Base-by-base conservation (phyloP, 1,140 invertebrate genomes). In the Cydia splendana region DNA sequence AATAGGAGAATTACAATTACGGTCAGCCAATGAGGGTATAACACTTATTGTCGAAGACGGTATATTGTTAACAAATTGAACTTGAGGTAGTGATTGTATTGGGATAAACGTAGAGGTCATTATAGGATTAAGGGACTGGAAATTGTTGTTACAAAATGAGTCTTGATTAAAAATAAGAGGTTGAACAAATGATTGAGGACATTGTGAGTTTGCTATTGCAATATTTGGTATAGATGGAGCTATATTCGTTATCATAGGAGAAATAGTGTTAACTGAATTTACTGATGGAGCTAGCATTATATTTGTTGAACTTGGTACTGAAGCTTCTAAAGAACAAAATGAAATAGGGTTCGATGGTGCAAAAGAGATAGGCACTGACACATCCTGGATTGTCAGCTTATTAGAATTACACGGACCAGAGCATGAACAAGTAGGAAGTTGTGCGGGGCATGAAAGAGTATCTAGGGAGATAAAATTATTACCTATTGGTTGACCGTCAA, bases 151-250 rank as follows among this genome's bases (percentile, higher is more conserved):
- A 38, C 15, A 38, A 20, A 15, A 69, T 15, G 30, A 9, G 2
- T 71, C 18, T 12, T 71, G 30, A 42, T 42, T 42, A 6, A 42
- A 38, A 45, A 18, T 10, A 38, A 18, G 18, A n/a, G 65, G 65
- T 15, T 67, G 65, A 53, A 24, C 30, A 38, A 34, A 69, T 30
- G 65, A 13, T 30, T 69, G 24, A 28, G 65, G 9, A 69, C 15
- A 53, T 18, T 18, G 51, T 24, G 57, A 24, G n/a, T 9, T 62
- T 5, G 34, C 2, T 42, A 18, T 38, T 18, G 30, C 13, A 2
- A 42, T 18, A 18, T 71, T 71, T 5, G 67, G 34, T 42, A 71
- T 38, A 71, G 30, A 71, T 71, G 67, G 67, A 13, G 67, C n/a
- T 71, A 69, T n/a, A 69, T 69, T 69, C 10, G 15, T 24, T 30